Evolutionary conservation across 35 echinoderm and acorn worm species (phyloP).

Genomic region (Heliocidaris erythrogramma): DNA sequence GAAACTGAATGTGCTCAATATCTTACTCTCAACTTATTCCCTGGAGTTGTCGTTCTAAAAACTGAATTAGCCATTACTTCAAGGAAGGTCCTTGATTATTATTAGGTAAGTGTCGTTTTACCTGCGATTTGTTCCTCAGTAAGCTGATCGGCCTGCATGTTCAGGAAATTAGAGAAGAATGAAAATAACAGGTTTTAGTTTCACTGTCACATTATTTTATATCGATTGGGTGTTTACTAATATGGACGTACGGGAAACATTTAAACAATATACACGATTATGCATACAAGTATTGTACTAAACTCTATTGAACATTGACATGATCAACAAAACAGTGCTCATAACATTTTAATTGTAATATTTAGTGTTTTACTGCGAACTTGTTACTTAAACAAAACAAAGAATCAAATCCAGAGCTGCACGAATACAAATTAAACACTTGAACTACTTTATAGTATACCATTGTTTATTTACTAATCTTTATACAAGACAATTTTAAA

Average conservation of each 20-base stretch:
- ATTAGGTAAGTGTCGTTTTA: neutral
- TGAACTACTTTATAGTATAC: neutral
- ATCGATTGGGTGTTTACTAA: neutral
- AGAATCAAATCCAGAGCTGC: neutral
- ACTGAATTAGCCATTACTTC: neutral
- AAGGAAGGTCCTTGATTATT: neutral
- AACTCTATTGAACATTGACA: neutral
- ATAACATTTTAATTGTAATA: no score
- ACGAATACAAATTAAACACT: neutral
- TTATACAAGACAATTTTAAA: neutral
- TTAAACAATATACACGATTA: neutral
- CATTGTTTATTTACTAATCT: neutral
- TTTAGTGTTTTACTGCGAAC: no score
- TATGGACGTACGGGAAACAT: neutral
- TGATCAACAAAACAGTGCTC: neutral
- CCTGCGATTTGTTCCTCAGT: slow-evolving; percentile 72
- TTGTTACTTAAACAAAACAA: no score
- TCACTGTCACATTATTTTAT: neutral
- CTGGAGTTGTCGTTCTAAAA: neutral
- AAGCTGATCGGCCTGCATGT: slow-evolving; percentile 56
- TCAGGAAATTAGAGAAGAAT: neutral
- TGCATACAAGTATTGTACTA: neutral
- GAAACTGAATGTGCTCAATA: neutral
- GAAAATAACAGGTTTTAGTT: neutral
- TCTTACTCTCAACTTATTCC: neutral